A percentile compares a stretch with the other conserved stretches of the same genome.
phyloP scores from a whole-genome alignment of 1,140 invertebrate genomes.

The Dendroctonus ponderosae region DNA sequence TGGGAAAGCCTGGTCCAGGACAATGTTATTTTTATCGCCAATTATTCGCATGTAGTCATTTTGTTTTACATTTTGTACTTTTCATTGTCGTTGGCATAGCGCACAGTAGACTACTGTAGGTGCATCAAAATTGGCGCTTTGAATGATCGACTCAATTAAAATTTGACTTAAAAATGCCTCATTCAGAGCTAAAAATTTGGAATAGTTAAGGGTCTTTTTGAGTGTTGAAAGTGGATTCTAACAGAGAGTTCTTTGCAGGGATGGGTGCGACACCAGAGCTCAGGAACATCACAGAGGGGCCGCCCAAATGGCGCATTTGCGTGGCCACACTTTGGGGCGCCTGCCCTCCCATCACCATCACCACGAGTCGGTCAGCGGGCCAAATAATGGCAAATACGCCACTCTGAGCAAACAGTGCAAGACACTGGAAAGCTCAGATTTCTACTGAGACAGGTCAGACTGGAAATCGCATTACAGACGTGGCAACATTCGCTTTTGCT shows the following conservation, averaged over 20 bases:
- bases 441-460: constrained; percentile 76
- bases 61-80: no score
- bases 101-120: no score
- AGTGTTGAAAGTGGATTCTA: neutral
- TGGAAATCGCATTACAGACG: neutral
- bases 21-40: no score
- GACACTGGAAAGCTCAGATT: constrained; percentile 89
- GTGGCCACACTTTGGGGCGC: constrained; percentile 55
- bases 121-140: no score
- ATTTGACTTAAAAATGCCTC: neutral
- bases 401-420: constrained; percentile 93
- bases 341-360: constrained; percentile 56
- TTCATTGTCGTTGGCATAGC: no score
- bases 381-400: constrained; percentile 79
- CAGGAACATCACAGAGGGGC: constrained; percentile 44
- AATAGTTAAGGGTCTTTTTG: neutral
- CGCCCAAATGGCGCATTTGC: constrained; percentile 49
- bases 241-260: constrained; percentile 40
- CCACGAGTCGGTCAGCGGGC: constrained; percentile 49
- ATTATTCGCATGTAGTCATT: no score
- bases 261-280: constrained; percentile 54
- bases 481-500: constrained; percentile 1
- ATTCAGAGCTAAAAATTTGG: neutral
- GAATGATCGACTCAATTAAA: neutral
- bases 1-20: no score